phyloP scores from a whole-genome alignment of 2,888 invertebrate species.

The Sturmia bella region DNA sequence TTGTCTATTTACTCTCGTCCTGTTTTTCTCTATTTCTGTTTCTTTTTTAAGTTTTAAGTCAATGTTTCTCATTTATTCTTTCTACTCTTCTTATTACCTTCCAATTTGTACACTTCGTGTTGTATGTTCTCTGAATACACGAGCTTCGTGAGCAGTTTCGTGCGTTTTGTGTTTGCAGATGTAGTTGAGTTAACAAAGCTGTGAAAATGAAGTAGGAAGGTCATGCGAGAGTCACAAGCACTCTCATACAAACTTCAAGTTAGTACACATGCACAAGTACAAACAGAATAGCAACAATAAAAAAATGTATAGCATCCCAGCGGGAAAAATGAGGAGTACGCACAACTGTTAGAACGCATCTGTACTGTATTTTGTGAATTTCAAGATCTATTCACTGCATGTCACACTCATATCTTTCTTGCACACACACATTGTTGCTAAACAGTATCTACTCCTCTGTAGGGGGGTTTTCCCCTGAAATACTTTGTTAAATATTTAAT shows the following conservation, averaged over 20 bases:
- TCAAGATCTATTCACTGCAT: too few species aligned
- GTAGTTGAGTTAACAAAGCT: conserved; percentile 32
- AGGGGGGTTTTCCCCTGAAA: too few species aligned
- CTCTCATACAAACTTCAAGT: neutral
- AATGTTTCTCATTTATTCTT: neutral
- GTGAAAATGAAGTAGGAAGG: conserved; percentile 56
- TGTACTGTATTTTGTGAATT: too few species aligned
- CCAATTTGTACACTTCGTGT: conserved; percentile 13
- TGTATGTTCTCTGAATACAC: conserved; percentile 48
- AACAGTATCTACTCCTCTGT: too few species aligned
- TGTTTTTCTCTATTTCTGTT: neutral
- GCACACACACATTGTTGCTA: too few species aligned
- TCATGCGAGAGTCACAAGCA: conserved; percentile 34
- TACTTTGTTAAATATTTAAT: too few species aligned
- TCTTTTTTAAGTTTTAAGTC: neutral
- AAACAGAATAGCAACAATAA: neutral
- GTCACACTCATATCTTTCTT: too few species aligned
- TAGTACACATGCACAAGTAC: neutral
- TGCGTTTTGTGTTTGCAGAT: conserved; percentile 29
- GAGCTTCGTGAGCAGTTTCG: conserved; percentile 27
- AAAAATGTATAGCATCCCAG: neutral
- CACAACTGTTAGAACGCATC: too few species aligned
- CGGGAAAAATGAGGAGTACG: too few species aligned
- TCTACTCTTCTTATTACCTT: neutral
- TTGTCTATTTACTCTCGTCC: conserved; percentile 18